Evolutionary conservation across 2,113 vertebrate species (phyloP).

Genomic region (Nycticryphes semicollaris): DNA sequence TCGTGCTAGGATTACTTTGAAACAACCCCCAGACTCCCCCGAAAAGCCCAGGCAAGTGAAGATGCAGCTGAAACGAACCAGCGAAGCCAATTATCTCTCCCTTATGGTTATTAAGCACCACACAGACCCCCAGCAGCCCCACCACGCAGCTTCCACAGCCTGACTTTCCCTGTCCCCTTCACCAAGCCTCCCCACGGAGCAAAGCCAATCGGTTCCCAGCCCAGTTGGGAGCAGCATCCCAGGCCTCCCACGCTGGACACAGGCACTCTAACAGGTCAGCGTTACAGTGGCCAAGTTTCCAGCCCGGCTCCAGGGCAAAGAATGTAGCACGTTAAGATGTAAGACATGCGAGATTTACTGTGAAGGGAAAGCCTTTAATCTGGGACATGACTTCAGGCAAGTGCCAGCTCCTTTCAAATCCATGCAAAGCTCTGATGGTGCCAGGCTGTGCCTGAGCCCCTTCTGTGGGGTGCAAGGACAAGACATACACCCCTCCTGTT

Average conservation of each 20-base stretch:
- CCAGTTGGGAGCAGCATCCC: background rate
- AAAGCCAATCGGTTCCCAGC: background rate
- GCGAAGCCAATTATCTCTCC: background rate
- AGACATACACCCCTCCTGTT: background rate
- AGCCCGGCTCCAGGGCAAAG: background rate
- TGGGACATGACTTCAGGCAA: background rate
- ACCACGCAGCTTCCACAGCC: background rate
- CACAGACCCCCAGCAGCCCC: background rate
- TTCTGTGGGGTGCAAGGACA: too few relatives aligned
- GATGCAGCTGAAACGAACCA: rapidly evolving
- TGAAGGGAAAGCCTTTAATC: conserved; percentile 3
- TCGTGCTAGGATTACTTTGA: background rate
- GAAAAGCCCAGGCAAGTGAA: rapidly evolving
- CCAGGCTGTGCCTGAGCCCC: background rate
- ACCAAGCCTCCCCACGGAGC: rapidly evolving
- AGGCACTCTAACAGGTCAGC: background rate
- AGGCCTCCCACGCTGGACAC: background rate
- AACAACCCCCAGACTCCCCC: background rate
- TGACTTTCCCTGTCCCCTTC: rapidly evolving
- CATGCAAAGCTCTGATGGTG: rapidly evolving
- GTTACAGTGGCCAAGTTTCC: background rate
- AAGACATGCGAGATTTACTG: background rate
- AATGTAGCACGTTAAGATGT: background rate
- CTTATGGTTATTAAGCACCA: background rate
- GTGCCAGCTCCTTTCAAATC: conserved; percentile 2